Base-by-base conservation (phyloP, 2,113 vertebrate species). In the Machaerirhynchus nigripectus region DNA sequence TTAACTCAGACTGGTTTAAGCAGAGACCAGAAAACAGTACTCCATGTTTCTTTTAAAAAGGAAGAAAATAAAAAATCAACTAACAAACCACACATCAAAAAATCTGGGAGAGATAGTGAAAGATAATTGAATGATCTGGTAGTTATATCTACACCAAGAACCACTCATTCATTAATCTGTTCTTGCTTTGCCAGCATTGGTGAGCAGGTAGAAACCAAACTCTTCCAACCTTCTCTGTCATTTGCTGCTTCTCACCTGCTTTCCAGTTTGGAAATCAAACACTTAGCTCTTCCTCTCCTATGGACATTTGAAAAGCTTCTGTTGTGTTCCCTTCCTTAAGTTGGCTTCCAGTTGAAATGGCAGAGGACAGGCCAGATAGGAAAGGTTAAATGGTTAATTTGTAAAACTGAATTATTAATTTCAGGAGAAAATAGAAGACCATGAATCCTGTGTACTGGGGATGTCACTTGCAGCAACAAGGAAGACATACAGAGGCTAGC, bases 111-210 rank as follows among this genome's bases (percentile, higher is more conserved):
- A 84, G 50, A 70, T 37, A 55, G 22, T 74, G 42, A 85, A 93
- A 83, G 31, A 69, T 79, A 69, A 89, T 87, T 89, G 75, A 88
- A 74, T 80, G 91, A 91, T 87, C 81, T 90, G 39, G 31, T 90
- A 80, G 71, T 88, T 90, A 47, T 84, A 88, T 76, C 59, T 90
- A 84, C 44, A 82, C 33, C 28, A 90, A 81, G 37, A 87, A 55
- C 33, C 64, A 87, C 59, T 63, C 35, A 70, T 86, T 93, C 8
- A 1, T 87, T 79, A 91, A 42, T 84, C 83, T 86, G 59, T 90
- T 93, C 42, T 90, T 78, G 47, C 49, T 67, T 88, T 93, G 85
- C 75, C 33, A 40, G 13, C 52, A 16, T 4, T 92, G 80, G 47
- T 56, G 31, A 92, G 64, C 84, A 78, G 64, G 69, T 76, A 84